A percentile compares a stretch with the other conserved stretches of the same genome.
Evolutionary conservation across 2,888 invertebrate species (phyloP).

Genomic region (Thumatha senex): DNA sequence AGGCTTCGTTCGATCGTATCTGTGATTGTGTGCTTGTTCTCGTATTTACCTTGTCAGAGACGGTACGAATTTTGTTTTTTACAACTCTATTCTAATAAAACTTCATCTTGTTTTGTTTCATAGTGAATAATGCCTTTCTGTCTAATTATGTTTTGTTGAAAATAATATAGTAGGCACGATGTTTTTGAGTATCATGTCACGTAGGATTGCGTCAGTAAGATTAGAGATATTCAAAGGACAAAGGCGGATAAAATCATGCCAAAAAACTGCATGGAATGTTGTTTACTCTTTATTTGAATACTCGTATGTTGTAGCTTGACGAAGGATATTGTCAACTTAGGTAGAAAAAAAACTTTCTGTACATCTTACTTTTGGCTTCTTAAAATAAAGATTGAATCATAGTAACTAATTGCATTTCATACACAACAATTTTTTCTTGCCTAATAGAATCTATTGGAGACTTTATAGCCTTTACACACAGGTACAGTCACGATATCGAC

Average conservation of each 20-base stretch:
- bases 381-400: too few species aligned
- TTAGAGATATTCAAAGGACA: conserved; percentile 46
- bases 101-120: too few species aligned
- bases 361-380: too few species aligned
- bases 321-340: conserved; percentile 3
- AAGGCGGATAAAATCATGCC: conserved; percentile 50
- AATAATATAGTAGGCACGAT: conserved; percentile 8
- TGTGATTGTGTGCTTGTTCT: conserved; percentile 32
- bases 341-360: too few species aligned
- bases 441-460: too few species aligned
- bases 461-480: too few species aligned
- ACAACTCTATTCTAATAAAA: not conserved
- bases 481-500: too few species aligned
- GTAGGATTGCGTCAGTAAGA: conserved; percentile 58
- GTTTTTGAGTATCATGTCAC: conserved; percentile 44
- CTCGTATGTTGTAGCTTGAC: conserved; percentile 12
- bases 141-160: conserved; percentile 16
- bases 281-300: conserved; percentile 44
- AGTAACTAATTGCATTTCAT: too few species aligned
- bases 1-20: conserved; percentile 43
- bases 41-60: conserved; percentile 14
- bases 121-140: not conserved
- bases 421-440: too few species aligned
- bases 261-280: conserved; percentile 68
- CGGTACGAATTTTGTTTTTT: conserved; percentile 9